A percentile compares a stretch with the other conserved stretches of the same genome.
Evolutionary conservation across 2,797 vertebrate genomes (phyloP).

Genomic region (Botia almorhae): DNA sequence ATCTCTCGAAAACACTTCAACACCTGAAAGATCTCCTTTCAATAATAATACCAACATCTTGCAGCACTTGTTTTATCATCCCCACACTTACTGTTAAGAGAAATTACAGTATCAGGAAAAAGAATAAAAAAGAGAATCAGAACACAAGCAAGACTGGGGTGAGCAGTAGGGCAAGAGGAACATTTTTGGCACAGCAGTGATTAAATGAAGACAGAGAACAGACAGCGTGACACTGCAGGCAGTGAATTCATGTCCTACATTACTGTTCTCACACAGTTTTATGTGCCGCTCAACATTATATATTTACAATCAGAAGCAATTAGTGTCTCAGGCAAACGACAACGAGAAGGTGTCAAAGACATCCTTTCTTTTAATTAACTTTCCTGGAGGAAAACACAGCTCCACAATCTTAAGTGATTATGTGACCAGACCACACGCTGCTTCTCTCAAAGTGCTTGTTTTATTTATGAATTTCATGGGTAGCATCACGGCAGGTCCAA

Average conservation of each 20-base stretch:
- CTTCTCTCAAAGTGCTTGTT: neutral
- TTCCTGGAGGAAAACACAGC: constrained; percentile 34
- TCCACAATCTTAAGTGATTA: constrained; percentile 19
- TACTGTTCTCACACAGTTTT: constrained; percentile 35
- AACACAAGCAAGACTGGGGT: constrained; percentile 3
- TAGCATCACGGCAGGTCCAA: constrained; percentile 15
- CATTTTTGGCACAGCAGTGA: neutral
- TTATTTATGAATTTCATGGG: constrained; percentile 31
- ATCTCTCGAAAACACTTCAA: too few relatives aligned
- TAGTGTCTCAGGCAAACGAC: constrained; percentile 35
- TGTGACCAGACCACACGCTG: constrained; percentile 22
- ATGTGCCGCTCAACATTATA: constrained; percentile 47
- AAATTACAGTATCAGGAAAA: neutral
- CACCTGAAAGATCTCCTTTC: too few relatives aligned
- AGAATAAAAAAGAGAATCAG: neutral
- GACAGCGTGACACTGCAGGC: constrained; percentile 17
- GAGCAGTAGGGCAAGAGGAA: constrained; percentile 26
- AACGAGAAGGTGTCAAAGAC: constrained; percentile 41
- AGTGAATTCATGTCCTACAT: constrained; percentile 14
- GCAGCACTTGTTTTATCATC: neutral
- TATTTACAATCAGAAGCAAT: constrained; percentile 51
- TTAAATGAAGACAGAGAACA: constrained; percentile 13
- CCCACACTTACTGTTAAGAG: too few relatives aligned
- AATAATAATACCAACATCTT: too few relatives aligned
- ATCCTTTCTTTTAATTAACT: constrained; percentile 50